These are phyloP conservation scores for Blastobasis lacticolella DNA, from an alignment of 2,888 invertebrate species.

Conservation along the genomic window DNA sequence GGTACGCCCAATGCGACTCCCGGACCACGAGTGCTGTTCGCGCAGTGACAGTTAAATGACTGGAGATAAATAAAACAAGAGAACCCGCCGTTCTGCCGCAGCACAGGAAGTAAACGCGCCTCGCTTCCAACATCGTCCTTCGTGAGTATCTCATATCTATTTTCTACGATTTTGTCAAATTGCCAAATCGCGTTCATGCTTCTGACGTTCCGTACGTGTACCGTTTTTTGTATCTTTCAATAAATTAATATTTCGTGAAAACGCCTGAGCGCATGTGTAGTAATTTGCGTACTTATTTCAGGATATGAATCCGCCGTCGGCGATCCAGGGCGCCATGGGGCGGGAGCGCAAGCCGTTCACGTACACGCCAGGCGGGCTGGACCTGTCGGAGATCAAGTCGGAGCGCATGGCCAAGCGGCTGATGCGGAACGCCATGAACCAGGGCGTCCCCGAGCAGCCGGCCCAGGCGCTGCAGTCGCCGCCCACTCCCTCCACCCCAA, in stretches of 20 bases:
- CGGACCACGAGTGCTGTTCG: constrained; percentile 35
- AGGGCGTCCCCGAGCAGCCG: constrained; percentile 80
- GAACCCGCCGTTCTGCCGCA: constrained; percentile 19
- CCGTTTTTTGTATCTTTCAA: constrained; percentile 23
- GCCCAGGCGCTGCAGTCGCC: constrained; percentile 65
- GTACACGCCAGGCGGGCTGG: constrained; percentile 93
- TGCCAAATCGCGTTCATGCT: constrained; percentile 49
- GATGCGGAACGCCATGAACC: constrained; percentile 72
- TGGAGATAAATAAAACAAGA: constrained; percentile 38
- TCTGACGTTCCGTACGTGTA: constrained; percentile 30
- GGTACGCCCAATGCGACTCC: constrained; percentile 52
- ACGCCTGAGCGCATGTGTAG: constrained; percentile 15
- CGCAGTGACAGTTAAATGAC: constrained; percentile 34
- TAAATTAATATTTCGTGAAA: constrained; percentile 19
- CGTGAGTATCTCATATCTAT: constrained; percentile 61
- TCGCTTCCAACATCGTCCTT: constrained; percentile 35
- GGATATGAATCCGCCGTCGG: constrained; percentile 84
- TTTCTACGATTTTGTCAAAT: constrained; percentile 57
- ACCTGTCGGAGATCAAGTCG: constrained; percentile 91
- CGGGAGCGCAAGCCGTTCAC: constrained; percentile 97
- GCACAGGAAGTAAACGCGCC: constrained; percentile 51
- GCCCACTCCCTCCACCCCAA: constrained; percentile 61
- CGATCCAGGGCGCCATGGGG: constrained; percentile 90
- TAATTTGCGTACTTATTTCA: constrained; percentile 47
- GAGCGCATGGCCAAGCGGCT: constrained; percentile 89